Percentiles rank a stretch among this genome's conserved stretches.
phyloP scores from a whole-genome alignment of 1,140 invertebrate genomes.

The Tribolium madens region DNA sequence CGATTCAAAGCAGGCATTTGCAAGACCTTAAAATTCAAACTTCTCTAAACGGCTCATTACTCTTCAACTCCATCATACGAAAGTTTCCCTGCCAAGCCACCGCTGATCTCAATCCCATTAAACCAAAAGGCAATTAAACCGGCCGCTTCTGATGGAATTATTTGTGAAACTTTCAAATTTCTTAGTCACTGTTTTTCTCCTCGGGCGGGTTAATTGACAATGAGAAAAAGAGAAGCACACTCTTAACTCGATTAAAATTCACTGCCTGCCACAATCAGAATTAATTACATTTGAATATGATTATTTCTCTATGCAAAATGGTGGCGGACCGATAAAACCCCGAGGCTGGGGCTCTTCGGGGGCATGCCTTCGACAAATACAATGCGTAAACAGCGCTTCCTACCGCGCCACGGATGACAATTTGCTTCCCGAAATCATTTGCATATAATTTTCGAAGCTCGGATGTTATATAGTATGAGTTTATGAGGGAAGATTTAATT shows the following conservation, averaged over 20 bases:
- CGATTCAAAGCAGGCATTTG: not conserved
- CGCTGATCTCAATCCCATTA: conserved; percentile 36
- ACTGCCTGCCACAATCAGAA: conserved; percentile 52
- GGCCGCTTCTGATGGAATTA: conserved; percentile 36
- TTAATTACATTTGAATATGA: conserved; percentile 57
- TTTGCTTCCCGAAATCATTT: conserved; percentile 17
- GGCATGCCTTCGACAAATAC: conserved; percentile 13
- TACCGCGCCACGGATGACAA: not conserved
- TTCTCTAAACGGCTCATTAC: conserved; percentile 31
- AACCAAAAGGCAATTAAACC: conserved; percentile 31
- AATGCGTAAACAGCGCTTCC: conserved; percentile 20
- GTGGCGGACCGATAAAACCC: conserved; percentile 33
- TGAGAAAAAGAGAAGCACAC: conserved; percentile 11
- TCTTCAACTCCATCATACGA: conserved; percentile 6
- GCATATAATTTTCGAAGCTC: not conserved
- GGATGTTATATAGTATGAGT: not conserved
- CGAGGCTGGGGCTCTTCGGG: conserved; percentile 24
- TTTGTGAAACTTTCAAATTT: conserved; percentile 47
- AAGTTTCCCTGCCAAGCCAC: conserved; percentile 7
- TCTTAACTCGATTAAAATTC: conserved; percentile 55
- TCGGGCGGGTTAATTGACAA: conserved; percentile 18
- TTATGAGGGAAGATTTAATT: not conserved
- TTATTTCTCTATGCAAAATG: conserved; percentile 51
- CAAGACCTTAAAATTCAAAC: conserved; percentile 33
- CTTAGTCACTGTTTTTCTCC: conserved; percentile 21